Percentiles rank a stretch among this genome's conserved stretches.
Evolutionary conservation across 2,113 vertebrate species (phyloP).

Genomic region (Sinocyclocheilus grahami): DNA sequence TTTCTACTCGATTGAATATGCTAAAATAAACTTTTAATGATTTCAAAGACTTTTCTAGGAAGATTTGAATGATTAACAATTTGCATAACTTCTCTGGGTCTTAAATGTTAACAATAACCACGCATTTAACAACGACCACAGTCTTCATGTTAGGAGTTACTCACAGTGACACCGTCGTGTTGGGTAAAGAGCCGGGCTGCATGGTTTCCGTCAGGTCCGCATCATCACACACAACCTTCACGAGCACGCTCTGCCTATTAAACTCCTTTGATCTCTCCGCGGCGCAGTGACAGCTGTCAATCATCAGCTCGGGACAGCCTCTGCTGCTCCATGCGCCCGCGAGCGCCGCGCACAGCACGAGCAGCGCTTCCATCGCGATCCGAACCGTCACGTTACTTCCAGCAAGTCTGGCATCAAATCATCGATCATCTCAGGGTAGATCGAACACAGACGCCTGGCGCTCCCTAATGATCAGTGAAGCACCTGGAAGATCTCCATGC

Average conservation of each 20-base stretch:
- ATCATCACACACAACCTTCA: conserved; percentile 83
- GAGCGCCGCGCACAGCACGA: conserved; percentile 70
- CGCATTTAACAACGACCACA: too few relatives aligned
- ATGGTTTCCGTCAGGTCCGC: conserved; percentile 86
- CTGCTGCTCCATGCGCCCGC: conserved; percentile 72
- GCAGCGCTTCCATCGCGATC: conserved; percentile 65
- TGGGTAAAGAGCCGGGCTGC: conserved; percentile 81
- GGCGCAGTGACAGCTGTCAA: conserved; percentile 86
- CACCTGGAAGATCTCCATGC: neutral
- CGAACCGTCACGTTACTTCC: conserved; percentile 62
- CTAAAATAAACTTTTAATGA: neutral
- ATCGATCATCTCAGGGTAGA: conserved; percentile 63
- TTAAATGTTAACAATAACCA: neutral
- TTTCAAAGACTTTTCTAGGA: too few relatives aligned
- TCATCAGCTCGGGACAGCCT: conserved; percentile 83
- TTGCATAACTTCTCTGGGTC: neutral
- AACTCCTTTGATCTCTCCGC: conserved; percentile 82
- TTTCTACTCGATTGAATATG: neutral
- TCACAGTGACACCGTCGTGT: conserved; percentile 86
- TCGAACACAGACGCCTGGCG: conserved; percentile 47
- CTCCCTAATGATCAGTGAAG: neutral
- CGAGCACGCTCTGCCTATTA: conserved; percentile 75
- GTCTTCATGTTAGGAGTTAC: conserved; percentile 63
- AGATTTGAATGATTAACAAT: too few relatives aligned
- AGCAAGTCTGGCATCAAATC: conserved; percentile 53